Conservation (phyloP, 2,797 vertebrate species). For the Tinamus major region DNA sequence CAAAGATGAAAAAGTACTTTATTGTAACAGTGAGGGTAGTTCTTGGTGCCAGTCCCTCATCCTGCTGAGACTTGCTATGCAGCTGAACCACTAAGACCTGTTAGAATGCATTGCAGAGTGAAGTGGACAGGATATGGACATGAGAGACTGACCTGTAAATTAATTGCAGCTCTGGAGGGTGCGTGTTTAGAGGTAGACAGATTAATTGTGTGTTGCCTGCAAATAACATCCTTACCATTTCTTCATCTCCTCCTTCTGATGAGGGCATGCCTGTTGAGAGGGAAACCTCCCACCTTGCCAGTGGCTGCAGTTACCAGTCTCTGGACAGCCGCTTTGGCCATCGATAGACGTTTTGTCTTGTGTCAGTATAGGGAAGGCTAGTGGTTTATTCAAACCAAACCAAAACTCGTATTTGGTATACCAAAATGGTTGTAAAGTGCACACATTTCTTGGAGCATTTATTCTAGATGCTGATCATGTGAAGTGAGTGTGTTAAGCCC, state of each 20-base stretch:
- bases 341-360: not conserved
- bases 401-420: not conserved
- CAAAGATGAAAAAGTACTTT: not conserved
- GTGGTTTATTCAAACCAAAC: slow-evolving; percentile 19
- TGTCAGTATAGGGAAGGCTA: not conserved
- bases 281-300: not conserved
- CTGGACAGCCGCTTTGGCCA: not conserved
- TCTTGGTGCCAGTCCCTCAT: not conserved
- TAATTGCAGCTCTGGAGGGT: not conserved
- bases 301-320: not conserved
- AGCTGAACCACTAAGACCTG: not conserved
- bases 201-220: not conserved
- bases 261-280: not conserved
- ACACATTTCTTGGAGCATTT: not conserved
- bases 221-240: not conserved
- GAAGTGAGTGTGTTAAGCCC: slow-evolving; percentile 2
- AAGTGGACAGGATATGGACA: not conserved
- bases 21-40: not conserved
- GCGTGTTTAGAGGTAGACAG: not conserved
- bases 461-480: not conserved
- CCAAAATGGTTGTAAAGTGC: not conserved
- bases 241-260: not conserved
- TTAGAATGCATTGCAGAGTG: not conserved
- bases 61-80: not conserved
- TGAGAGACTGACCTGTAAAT: not conserved